Percentiles rank a stretch among this genome's conserved stretches.
Conservation (phyloP, 2,888 invertebrate genomes). For the Troilus luridus region DNA sequence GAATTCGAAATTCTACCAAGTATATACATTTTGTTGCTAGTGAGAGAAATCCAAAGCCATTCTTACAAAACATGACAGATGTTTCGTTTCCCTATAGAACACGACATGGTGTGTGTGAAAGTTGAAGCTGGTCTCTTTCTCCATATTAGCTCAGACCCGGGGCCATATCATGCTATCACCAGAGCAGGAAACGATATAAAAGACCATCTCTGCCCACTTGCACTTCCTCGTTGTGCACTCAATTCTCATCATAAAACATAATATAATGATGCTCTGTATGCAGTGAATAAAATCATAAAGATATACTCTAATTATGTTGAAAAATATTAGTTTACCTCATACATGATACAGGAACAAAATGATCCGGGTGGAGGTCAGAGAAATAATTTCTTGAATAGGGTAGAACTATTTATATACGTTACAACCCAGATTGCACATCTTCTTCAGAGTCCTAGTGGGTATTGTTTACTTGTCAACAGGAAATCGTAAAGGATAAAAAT, state of each 20-base stretch:
- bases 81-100: not conserved
- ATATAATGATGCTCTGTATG: too few species aligned
- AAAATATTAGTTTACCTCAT: too few species aligned
- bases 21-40: not conserved
- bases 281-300: too few species aligned
- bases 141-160: not conserved
- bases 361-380: too few species aligned
- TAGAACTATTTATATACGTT: too few species aligned
- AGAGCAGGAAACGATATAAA: not conserved
- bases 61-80: constrained; percentile 17
- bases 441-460: too few species aligned
- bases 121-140: constrained; percentile 31
- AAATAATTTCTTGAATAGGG: too few species aligned
- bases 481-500: not conserved
- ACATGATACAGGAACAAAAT: too few species aligned
- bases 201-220: not conserved
- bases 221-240: not conserved
- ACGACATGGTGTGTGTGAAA: constrained; percentile 35
- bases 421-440: too few species aligned
- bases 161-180: constrained; percentile 30
- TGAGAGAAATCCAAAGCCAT: not conserved
- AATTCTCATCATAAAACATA: not conserved
- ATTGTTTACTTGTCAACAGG: too few species aligned
- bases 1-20: not conserved
- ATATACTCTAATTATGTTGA: too few species aligned